A percentile compares a stretch with the other conserved stretches of the same genome.
phyloP scores from a whole-genome alignment of 2,113 vertebrate species.

The Cisticola juncidis region DNA sequence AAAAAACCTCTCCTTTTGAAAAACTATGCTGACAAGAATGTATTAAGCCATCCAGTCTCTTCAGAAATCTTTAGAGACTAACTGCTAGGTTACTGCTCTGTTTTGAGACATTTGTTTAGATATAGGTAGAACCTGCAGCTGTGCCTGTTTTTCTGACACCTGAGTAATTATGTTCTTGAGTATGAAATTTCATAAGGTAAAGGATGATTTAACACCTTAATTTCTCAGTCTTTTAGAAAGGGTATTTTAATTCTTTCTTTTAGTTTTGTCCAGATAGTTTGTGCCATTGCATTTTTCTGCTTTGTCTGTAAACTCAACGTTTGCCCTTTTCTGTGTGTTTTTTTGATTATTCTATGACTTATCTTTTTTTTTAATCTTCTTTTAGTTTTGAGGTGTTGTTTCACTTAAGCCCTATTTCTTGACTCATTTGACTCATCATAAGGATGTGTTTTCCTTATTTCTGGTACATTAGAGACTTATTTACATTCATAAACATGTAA shows the following conservation, averaged over 20 bases:
- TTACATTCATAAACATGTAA: background rate
- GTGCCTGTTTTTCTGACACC: background rate
- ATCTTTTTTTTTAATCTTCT: background rate
- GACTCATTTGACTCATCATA: background rate
- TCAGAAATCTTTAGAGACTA: background rate
- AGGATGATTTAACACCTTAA: background rate
- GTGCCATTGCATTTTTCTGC: background rate
- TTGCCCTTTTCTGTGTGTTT: rapidly evolving
- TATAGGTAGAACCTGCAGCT: background rate
- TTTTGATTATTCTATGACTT: background rate
- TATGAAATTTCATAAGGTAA: background rate
- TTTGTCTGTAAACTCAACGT: background rate
- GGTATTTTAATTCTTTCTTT: no score
- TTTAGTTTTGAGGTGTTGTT: background rate
- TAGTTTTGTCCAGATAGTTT: background rate
- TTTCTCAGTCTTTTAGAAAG: background rate
- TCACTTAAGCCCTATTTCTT: background rate
- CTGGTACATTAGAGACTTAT: background rate
- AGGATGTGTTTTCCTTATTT: background rate
- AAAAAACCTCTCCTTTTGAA: background rate
- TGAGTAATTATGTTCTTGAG: background rate
- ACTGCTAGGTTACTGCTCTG: background rate
- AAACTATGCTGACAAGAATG: background rate
- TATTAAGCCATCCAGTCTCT: background rate
- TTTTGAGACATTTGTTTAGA: background rate